Evolutionary conservation across 2,113 vertebrate species (phyloP), one percentile per base, ranked within the genome.

Genomic region (Chrysochloris asiatica): DNA sequence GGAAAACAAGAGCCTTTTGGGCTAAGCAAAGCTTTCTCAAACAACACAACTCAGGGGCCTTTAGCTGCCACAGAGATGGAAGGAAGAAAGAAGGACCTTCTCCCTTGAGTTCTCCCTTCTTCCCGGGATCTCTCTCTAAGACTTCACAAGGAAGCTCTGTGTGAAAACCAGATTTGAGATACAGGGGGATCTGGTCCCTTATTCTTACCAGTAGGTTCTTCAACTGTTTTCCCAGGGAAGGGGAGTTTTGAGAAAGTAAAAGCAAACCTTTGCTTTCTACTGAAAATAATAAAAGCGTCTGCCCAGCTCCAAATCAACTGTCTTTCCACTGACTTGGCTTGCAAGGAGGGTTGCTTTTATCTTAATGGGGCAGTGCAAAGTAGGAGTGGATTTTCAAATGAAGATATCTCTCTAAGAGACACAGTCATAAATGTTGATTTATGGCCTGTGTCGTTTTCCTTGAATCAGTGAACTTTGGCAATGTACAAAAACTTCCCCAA

Each of bases 181-280:
- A 36, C 4, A n/a, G 22, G 1, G 21, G 22, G 41, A 61, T 48
- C 59, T 47, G 47, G 91, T 50, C 56, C 43, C 85, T 47, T 79
- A 38, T 71, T 75, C 89, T 28, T 13, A 61, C 50, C 78, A 77
- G 54, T 47, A 80, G 76, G 33, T n/a, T 76, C 38, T 26, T 65
- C 26, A 8, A 54, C 75, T 82, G 54, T 54, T 67, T 82, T 61
- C 59, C 71, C 76, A 61, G 43, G 24, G 38, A 73, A 72, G n/a
- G 16, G 3, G 30, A 11, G 14, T 47, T 86, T 61, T 78, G 61
- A 82, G 69, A 89, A 76, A 85, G 36, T 52, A 81, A 61, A 61
- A 65, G 50, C 36, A 87, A 94, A 45, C 79, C 72, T 33, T 59
- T 56, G 50, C 45, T 89, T 88, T 52, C 56, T 71, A 79, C 38